phyloP scores from a whole-genome alignment of 1,140 invertebrate species.

The Coptotermes formosanus region DNA sequence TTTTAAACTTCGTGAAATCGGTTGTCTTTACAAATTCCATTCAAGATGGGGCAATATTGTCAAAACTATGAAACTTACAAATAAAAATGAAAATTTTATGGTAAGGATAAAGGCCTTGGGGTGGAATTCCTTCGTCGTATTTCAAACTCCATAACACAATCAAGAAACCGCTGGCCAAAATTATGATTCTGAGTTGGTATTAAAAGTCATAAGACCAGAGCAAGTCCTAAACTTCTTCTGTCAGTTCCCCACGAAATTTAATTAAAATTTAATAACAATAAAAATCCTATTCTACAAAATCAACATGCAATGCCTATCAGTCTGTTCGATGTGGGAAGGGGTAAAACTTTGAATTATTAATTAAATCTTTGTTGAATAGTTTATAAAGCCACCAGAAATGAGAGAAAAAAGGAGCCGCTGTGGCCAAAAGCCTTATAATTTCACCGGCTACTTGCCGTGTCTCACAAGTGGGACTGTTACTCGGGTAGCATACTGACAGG shows the following conservation, averaged over 20 bases:
- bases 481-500: no score
- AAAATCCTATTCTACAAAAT: neutral
- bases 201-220: neutral
- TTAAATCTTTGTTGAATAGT: slow-evolving; percentile 17
- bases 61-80: neutral
- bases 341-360: slow-evolving; percentile 1
- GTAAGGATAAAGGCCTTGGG: neutral
- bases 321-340: neutral
- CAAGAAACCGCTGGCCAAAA: neutral
- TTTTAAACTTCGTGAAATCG: neutral
- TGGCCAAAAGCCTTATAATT: no score
- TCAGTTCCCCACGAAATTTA: neutral
- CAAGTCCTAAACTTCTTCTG: slow-evolving; percentile 1
- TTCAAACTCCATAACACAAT: neutral
- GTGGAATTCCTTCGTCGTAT: neutral
- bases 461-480: no score
- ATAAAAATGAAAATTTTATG: neutral
- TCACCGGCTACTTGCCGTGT: no score
- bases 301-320: slow-evolving; percentile 10
- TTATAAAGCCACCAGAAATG: neutral
- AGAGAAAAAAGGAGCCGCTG: neutral
- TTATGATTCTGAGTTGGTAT: neutral
- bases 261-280: slow-evolving; percentile 16
- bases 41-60: neutral
- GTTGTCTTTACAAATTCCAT: neutral